Conservation (phyloP, 2,888 invertebrate genomes). For the Stictocephala bisonia region DNA sequence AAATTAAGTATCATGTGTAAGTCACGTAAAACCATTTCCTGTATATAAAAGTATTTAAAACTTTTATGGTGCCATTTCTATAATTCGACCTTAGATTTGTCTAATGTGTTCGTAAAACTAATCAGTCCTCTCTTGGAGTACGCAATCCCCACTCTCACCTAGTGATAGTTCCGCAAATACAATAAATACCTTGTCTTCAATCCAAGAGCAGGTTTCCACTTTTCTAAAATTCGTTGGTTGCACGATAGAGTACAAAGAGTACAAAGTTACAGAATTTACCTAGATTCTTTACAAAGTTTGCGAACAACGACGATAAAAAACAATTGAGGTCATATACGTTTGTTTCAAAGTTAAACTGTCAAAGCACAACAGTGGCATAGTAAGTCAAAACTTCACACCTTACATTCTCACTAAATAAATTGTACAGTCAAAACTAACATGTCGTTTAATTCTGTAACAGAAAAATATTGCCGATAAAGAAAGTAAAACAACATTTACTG, state of each 20-base stretch:
- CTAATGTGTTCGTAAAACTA: not conserved
- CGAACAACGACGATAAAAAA: conserved; percentile 40
- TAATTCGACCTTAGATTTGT: conserved; percentile 5
- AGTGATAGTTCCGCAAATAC: no score
- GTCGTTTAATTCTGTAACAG: no score
- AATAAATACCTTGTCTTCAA: no score
- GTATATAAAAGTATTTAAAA: conserved; percentile 11
- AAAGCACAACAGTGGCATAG: conserved; percentile 34
- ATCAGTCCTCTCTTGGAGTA: no score
- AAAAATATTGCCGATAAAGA: no score
- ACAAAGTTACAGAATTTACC: conserved; percentile 35
- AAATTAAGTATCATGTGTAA: not conserved
- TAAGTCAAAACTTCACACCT: conserved; percentile 46
- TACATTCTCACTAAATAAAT: conserved; percentile 22
- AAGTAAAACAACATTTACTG: no score
- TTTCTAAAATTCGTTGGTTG: conserved; percentile 38
- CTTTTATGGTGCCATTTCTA: conserved; percentile 17
- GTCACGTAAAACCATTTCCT: not conserved
- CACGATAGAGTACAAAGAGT: conserved; percentile 37
- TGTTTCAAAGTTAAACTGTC: conserved; percentile 29
- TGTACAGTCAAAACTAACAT: no score
- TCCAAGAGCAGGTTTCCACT: no score
- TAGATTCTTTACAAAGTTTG: conserved; percentile 33
- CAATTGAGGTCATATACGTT: conserved; percentile 36
- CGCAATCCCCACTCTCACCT: no score